phyloP scores from a whole-genome alignment of 1,140 invertebrate genomes.

The Conopomorpha cramerella region DNA sequence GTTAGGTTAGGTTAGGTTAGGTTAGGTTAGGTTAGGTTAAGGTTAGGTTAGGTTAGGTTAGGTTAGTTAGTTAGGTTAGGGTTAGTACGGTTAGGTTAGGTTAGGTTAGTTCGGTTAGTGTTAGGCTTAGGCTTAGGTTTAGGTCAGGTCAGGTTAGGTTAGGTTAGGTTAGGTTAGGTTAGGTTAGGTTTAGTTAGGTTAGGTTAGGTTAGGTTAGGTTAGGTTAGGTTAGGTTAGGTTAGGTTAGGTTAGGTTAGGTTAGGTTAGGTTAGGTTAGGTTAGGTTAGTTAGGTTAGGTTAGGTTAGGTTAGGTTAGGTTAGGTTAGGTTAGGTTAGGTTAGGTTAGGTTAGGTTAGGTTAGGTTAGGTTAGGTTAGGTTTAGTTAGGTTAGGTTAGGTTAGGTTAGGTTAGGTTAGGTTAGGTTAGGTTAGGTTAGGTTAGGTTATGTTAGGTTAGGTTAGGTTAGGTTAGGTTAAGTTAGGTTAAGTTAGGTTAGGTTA shows the following conservation, averaged over 20 bases:
- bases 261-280: not conserved
- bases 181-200: not conserved
- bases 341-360: not conserved
- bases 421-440: too few species aligned
- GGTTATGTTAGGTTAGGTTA: too few species aligned
- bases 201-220: not conserved
- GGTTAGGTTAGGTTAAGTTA: too few species aligned
- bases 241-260: not conserved
- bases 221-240: not conserved
- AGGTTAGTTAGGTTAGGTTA: not conserved
- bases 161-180: not conserved
- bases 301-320: not conserved
- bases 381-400: not conserved
- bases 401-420: not conserved
- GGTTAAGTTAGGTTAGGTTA: constrained; percentile 3
- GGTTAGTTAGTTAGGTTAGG: too few species aligned
- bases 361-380: too few species aligned
- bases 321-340: not conserved
- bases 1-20: not conserved
- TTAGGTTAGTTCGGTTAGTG: not conserved
- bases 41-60: too few species aligned
- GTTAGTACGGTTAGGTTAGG: not conserved
- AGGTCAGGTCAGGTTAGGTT: too few species aligned
- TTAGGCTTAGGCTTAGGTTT: too few species aligned
- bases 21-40: not conserved